phyloP scores from a whole-genome alignment of 2,797 vertebrate species.

The Gambelia wislizenii region DNA sequence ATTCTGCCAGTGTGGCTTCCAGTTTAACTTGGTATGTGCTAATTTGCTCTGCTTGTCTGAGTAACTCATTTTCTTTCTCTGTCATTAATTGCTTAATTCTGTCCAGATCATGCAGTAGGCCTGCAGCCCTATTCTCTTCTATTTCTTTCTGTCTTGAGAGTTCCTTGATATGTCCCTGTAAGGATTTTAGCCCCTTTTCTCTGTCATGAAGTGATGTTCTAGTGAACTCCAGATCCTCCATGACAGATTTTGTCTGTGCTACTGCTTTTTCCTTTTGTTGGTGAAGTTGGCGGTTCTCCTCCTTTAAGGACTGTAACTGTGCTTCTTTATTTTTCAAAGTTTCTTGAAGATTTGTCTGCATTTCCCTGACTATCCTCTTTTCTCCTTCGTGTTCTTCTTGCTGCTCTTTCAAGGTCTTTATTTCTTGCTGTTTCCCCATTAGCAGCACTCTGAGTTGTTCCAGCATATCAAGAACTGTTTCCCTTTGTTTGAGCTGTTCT shows the following conservation, averaged over 20 bases:
- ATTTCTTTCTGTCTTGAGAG: slow-evolving; percentile 31
- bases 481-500: slow-evolving; percentile 65
- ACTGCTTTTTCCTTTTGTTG: slow-evolving; percentile 47
- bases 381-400: slow-evolving; percentile 57
- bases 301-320: slow-evolving; percentile 57
- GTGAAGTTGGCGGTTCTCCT: slow-evolving; percentile 45
- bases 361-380: slow-evolving; percentile 43
- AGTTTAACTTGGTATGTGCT: slow-evolving; percentile 50
- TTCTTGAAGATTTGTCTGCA: slow-evolving; percentile 56
- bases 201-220: slow-evolving; percentile 50
- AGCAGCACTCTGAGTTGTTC: slow-evolving; percentile 62
- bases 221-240: slow-evolving; percentile 59
- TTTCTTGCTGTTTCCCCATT: slow-evolving; percentile 59
- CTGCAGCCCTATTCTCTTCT: slow-evolving; percentile 6
- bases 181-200: slow-evolving; percentile 40
- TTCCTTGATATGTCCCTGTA: slow-evolving; percentile 30
- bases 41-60: slow-evolving; percentile 60
- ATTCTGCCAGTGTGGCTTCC: slow-evolving; percentile 52
- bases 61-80: slow-evolving; percentile 64
- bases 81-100: slow-evolving; percentile 21
- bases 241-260: slow-evolving; percentile 51
- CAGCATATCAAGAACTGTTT: slow-evolving; percentile 64
- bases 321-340: slow-evolving; percentile 58
- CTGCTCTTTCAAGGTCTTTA: slow-evolving; percentile 65
- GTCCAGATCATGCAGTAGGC: slow-evolving; percentile 36